Conservation (phyloP, 2,797 vertebrate genomes). For the Poeciliopsis paucimaculata region DNA sequence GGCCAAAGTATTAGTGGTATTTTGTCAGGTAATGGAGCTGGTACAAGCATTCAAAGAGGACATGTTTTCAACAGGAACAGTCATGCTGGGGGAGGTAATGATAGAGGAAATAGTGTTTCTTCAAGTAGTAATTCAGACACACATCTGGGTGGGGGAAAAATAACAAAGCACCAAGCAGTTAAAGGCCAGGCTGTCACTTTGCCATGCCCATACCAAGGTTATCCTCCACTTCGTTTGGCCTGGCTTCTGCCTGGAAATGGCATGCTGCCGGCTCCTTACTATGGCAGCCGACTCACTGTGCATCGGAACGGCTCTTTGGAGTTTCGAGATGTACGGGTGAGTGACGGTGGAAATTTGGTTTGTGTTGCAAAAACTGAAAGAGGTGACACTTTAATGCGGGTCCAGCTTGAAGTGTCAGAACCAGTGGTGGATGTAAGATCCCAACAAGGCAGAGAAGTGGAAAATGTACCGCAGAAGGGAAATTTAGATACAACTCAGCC, state of each 20-base stretch:
- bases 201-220: constrained; percentile 86
- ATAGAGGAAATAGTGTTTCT: constrained; percentile 20
- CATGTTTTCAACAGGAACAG: constrained; percentile 38
- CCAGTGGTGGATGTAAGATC: constrained; percentile 73
- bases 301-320: constrained; percentile 91
- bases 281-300: constrained; percentile 87
- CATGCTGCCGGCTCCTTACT: constrained; percentile 89
- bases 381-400: constrained; percentile 83
- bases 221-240: constrained; percentile 81
- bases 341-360: constrained; percentile 82
- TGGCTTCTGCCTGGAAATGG: constrained; percentile 92
- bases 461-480: constrained; percentile 58
- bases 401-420: constrained; percentile 83
- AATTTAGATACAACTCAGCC: constrained; percentile 23
- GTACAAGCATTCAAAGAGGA: constrained; percentile 27
- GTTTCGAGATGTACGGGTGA: constrained; percentile 78
- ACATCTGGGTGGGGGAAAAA: constrained; percentile 35
- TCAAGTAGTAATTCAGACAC: constrained; percentile 21
- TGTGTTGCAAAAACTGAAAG: constrained; percentile 88
- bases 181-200: constrained; percentile 85
- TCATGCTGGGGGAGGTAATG: constrained; percentile 14
- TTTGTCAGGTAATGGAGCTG: constrained; percentile 34
- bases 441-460: constrained; percentile 67
- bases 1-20: constrained; percentile 30
- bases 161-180: constrained; percentile 74